phyloP scores from a whole-genome alignment of 2,888 invertebrate genomes.

The Ashinkailepas kermadecensis region DNA sequence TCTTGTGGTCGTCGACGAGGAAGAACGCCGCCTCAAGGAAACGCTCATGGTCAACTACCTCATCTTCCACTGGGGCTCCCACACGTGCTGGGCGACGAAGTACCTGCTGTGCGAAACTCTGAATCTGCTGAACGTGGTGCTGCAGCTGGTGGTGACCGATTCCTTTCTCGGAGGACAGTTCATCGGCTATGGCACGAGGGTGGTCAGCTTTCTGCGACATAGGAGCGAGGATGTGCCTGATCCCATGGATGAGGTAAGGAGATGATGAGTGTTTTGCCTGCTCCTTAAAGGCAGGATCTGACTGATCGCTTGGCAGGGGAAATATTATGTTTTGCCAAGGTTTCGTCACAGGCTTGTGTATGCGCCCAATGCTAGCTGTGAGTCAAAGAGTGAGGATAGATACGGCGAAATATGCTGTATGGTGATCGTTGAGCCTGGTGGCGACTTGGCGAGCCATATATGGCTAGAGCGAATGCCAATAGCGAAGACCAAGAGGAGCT shows the following conservation, averaged over 20 bases:
- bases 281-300: no score
- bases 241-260: slow-evolving; percentile 35
- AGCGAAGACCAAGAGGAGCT: no score
- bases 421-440: no score
- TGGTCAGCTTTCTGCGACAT: slow-evolving; percentile 35
- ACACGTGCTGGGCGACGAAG: slow-evolving; percentile 1
- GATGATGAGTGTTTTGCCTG: no score
- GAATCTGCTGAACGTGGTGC: not conserved
- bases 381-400: no score
- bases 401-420: no score
- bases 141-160: not conserved
- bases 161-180: slow-evolving; percentile 34
- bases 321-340: no score
- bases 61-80: slow-evolving; percentile 21
- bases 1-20: not conserved
- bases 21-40: slow-evolving; percentile 2
- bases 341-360: no score
- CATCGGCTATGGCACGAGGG: slow-evolving; percentile 36
- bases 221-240: slow-evolving; percentile 32
- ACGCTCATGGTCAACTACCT: slow-evolving; percentile 21
- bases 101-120: slow-evolving; percentile 3
- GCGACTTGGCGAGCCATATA: no score
- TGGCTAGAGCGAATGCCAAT: no score
- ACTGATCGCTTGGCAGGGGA: no score
- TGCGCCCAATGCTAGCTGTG: no score